These are phyloP conservation scores for Meta bourneti DNA, from an alignment of 2,888 invertebrate genomes.

Conservation along the genomic window DNA sequence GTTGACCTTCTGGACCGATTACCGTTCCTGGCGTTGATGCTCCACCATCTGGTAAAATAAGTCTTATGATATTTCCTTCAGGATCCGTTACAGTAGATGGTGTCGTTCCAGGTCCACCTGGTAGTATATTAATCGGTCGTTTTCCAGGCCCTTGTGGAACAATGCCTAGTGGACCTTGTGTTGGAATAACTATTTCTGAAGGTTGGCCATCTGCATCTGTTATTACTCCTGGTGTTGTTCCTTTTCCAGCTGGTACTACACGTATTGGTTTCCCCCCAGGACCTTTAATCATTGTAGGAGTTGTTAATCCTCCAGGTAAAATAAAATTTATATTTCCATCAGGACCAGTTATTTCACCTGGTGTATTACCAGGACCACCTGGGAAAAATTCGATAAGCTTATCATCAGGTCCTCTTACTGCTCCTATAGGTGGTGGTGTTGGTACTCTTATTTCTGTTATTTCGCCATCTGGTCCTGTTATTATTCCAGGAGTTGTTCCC, in stretches of 20 bases:
- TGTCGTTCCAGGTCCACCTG: constrained; percentile 32
- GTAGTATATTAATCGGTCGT: constrained; percentile 8
- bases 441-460: constrained; percentile 23
- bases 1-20: constrained; percentile 27
- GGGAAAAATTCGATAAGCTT: constrained; percentile 22
- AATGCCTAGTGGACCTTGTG: not conserved
- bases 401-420: constrained; percentile 14
- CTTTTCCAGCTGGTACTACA: not conserved
- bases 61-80: constrained; percentile 28
- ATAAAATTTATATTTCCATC: constrained; percentile 11
- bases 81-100: constrained; percentile 7
- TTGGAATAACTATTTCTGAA: not conserved
- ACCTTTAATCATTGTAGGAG: not conserved
- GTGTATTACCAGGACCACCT: constrained; percentile 26
- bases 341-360: constrained; percentile 18
- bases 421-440: constrained; percentile 13
- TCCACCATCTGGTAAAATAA: constrained; percentile 21
- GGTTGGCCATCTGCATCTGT: constrained; percentile 23
- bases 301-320: not conserved
- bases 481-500: not conserved
- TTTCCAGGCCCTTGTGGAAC: constrained; percentile 13
- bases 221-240: constrained; percentile 17
- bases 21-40: constrained; percentile 32
- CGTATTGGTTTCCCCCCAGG: not conserved
- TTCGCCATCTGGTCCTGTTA: not conserved